Evolutionary conservation across 2,888 invertebrate species (phyloP).

Genomic region (Megastigmus dorsalis): DNA sequence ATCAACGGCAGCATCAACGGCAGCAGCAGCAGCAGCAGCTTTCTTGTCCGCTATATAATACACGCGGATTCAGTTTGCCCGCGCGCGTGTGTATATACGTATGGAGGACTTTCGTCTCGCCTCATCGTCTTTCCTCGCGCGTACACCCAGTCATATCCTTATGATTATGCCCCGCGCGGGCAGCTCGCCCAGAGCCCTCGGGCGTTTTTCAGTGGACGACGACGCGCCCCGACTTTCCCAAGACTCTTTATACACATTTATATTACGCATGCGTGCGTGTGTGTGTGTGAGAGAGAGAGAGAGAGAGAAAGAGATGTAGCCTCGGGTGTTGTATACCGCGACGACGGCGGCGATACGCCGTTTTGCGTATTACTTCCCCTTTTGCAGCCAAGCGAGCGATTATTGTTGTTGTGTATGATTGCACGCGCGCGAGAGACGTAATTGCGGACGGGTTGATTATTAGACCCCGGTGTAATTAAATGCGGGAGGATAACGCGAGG

Average conservation of each 20-base stretch:
- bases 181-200: not conserved
- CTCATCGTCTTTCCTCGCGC: constrained; percentile 33
- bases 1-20: too few species aligned
- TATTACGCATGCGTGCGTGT: too few species aligned
- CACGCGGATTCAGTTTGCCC: too few species aligned
- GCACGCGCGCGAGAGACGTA: not conserved
- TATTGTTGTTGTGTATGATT: constrained; percentile 33
- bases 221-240: constrained; percentile 36
- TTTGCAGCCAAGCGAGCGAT: not conserved
- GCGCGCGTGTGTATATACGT: too few species aligned
- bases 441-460: constrained; percentile 28
- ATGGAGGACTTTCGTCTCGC: constrained; percentile 7
- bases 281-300: too few species aligned
- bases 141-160: constrained; percentile 32
- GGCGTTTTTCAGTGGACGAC: too few species aligned
- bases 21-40: too few species aligned
- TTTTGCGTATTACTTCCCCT: not conserved
- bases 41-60: too few species aligned
- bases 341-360: constrained; percentile 7
- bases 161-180: too few species aligned
- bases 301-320: too few species aligned
- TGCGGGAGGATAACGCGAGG: constrained; percentile 6
- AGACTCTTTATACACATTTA: too few species aligned
- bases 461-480: constrained; percentile 40
- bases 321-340: too few species aligned